These are phyloP conservation scores for Formica exsecta DNA, from an alignment of 1,140 invertebrate genomes.

Conservation along the genomic window DNA sequence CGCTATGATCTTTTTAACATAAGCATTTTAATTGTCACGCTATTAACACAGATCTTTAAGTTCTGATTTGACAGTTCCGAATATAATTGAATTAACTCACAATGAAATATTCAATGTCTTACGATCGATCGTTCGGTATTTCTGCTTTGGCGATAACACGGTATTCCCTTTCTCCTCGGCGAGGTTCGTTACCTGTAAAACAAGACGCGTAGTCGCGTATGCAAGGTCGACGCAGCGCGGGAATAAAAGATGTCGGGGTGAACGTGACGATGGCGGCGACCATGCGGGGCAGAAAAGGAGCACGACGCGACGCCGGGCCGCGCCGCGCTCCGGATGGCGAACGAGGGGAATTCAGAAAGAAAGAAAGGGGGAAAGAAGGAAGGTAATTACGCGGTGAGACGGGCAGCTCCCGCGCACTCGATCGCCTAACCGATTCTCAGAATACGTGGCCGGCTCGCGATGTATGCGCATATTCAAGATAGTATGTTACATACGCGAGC, in stretches of 20 bases:
- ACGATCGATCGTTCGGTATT: slow-evolving; percentile 48
- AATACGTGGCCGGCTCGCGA: slow-evolving; percentile 83
- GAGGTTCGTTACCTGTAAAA: slow-evolving; percentile 47
- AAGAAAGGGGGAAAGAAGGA: slow-evolving; percentile 77
- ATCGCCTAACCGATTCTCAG: slow-evolving; percentile 84
- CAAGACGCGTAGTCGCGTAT: slow-evolving; percentile 45
- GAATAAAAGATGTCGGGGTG: background rate
- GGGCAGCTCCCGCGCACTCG: slow-evolving; percentile 84
- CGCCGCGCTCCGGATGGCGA: slow-evolving; percentile 18
- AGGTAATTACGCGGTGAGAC: slow-evolving; percentile 84
- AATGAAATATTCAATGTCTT: slow-evolving; percentile 12
- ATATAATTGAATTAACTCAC: slow-evolving; percentile 47
- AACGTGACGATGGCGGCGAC: background rate
- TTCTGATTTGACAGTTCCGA: background rate
- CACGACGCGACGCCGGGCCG: background rate
- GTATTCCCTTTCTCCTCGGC: background rate
- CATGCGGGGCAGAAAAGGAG: slow-evolving; percentile 15
- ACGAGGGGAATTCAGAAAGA: slow-evolving; percentile 56
- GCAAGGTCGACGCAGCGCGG: slow-evolving; percentile 33
- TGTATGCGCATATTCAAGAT: slow-evolving; percentile 87
- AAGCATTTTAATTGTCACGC: background rate
- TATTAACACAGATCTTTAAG: background rate
- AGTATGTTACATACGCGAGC: slow-evolving; percentile 86
- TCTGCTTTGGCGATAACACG: slow-evolving; percentile 18
- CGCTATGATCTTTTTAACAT: background rate